Conservation (phyloP, 1,140 invertebrate species). For the Meloidogyne chitwoodi region DNA sequence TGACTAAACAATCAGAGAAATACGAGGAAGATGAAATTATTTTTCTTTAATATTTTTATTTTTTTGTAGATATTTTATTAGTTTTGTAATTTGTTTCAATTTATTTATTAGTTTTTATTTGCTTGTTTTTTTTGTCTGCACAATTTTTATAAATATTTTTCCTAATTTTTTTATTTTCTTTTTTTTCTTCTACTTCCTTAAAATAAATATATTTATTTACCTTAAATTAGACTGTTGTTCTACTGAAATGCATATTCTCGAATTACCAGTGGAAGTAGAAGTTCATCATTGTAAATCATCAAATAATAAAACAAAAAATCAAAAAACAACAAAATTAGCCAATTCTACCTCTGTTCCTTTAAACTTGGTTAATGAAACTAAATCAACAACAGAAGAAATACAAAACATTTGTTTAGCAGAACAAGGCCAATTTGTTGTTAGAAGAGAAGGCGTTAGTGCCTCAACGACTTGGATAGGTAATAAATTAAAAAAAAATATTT, state of each 20-base stretch:
- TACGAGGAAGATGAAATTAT: background rate
- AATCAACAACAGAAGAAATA: background rate
- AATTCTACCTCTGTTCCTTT: background rate
- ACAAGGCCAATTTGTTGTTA: conserved; percentile 8
- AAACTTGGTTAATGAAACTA: background rate
- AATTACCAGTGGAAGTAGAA: conserved; percentile 16
- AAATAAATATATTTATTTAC: too few species aligned
- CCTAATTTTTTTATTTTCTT: background rate
- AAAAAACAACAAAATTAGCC: conserved; percentile 1
- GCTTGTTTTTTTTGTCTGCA: background rate
- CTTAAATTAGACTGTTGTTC: background rate
- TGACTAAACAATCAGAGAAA: background rate
- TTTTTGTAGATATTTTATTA: background rate
- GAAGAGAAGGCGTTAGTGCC: background rate
- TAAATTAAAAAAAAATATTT: background rate
- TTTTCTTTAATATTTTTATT: background rate
- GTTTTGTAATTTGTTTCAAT: background rate
- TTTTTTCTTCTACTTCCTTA: too few species aligned
- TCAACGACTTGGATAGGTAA: background rate
- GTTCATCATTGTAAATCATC: background rate
- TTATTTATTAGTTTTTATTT: background rate
- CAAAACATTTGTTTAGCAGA: background rate
- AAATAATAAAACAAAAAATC: background rate
- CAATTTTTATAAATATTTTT: background rate
- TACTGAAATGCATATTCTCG: background rate